Percentiles rank a stretch among this genome's conserved stretches.
phyloP scores from a whole-genome alignment of 2,113 vertebrate species.

The Eurystomus gularis region DNA sequence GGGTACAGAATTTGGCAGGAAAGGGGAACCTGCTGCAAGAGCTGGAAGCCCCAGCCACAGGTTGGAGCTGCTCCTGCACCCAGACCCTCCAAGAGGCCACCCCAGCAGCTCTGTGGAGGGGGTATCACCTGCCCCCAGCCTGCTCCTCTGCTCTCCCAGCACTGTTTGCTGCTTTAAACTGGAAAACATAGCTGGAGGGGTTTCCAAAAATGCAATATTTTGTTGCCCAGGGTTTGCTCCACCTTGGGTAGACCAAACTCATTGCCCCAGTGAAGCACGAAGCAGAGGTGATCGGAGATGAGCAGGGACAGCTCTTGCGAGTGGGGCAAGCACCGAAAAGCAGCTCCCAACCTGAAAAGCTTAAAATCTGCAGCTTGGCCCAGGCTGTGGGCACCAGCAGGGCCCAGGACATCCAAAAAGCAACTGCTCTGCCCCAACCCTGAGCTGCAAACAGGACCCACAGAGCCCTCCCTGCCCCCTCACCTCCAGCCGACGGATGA shows the following conservation, averaged over 20 bases:
- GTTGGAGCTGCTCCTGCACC: background rate
- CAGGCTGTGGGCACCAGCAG: background rate
- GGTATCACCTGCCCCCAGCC: background rate
- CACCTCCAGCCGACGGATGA: conserved; percentile 92
- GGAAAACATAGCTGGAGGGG: background rate
- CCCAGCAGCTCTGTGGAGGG: background rate
- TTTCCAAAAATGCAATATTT: background rate
- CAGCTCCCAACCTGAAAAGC: background rate
- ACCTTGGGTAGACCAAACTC: background rate
- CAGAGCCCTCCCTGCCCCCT: background rate
- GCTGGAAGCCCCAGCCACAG: background rate
- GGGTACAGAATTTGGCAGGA: background rate
- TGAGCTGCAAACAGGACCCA: background rate
- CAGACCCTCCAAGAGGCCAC: background rate
- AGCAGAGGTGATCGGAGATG: background rate
- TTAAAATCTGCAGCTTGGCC: background rate
- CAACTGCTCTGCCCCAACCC: background rate
- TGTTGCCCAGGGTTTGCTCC: background rate
- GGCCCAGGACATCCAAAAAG: background rate
- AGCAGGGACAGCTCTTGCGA: background rate
- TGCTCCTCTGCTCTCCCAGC: background rate
- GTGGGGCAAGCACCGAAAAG: rapidly evolving
- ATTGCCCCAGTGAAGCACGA: background rate
- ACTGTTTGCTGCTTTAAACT: background rate
- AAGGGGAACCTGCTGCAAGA: background rate